Base-by-base conservation (phyloP, 2,797 vertebrate genomes). In the Tragelaphus eurycerus region DNA sequence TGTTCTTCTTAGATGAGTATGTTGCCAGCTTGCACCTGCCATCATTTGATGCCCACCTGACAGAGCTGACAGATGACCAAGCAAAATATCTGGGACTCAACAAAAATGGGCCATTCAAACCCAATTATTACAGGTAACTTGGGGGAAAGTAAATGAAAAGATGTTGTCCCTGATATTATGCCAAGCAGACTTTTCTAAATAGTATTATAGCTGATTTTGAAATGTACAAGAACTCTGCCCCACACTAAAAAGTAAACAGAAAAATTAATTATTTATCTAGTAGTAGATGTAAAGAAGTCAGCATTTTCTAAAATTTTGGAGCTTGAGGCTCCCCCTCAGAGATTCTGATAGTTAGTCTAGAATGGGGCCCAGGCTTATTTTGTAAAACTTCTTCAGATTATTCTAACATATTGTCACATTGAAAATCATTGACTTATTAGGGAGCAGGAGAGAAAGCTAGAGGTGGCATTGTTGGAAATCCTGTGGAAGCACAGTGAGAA, bases 21-120 rank as follows among this genome's bases (percentile, higher is more conserved):
- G 99, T 99, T 91, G 99, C 99, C 98, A 99, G 99, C 98, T 98
- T 99, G 99, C 99, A 99, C 97, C 98, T 99, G 98, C 99, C 99
- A 1, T 99, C 99, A 0, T 99, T 99, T 87, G 99, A 99, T 9
- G 99, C 99, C 89, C 99, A 99, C 98, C 99, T 99, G 98, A 99
- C 99, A 0, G 99, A 99, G 97, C 99, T 99, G 93, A 98, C 98
- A 2, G 99, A 99, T 31, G 99, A 99, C 92, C 99, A 99, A 98
- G 99, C 99, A 0, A 99, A 99, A 95, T 99, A 99, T 98, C 98
- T 99, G 98, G 99, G 99, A 97, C 99, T 99, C 98, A 99, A 99
- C 98, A 99, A 99, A 98, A 99, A 99, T 0, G 99, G 99, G 83
- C 99, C 99, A 52, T 99, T 99, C 96, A 99, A 99, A 98, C 99